These are phyloP conservation scores for Quiscalus mexicanus DNA, from an alignment of 2,113 vertebrate genomes.

Conservation along the genomic window DNA sequence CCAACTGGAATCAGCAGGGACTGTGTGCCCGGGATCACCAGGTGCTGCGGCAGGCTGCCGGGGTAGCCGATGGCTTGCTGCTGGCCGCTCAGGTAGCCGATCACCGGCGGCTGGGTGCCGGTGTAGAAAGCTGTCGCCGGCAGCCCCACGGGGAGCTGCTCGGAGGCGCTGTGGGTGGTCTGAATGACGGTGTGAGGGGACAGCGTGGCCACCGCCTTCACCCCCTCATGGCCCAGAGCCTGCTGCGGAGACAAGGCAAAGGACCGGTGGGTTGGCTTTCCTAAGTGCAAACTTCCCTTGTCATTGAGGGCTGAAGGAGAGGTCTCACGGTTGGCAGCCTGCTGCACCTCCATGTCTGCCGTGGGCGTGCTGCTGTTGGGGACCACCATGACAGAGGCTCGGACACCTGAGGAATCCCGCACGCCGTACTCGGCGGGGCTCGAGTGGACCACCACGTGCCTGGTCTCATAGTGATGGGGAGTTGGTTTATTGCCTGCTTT, in stretches of 20 bases:
- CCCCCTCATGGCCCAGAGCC: conserved; percentile 80
- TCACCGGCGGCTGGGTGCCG: conserved; percentile 87
- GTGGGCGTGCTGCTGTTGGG: conserved; percentile 87
- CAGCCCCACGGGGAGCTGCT: conserved; percentile 88
- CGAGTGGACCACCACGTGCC: conserved; percentile 85
- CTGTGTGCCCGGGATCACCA: conserved; percentile 92
- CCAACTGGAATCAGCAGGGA: conserved; percentile 93
- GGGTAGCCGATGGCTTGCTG: conserved; percentile 87
- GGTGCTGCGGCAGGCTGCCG: conserved; percentile 87
- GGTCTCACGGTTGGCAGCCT: conserved; percentile 75
- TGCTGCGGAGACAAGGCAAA: conserved; percentile 84
- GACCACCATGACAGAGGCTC: conserved; percentile 91
- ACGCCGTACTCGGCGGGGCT: conserved; percentile 82
- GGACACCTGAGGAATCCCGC: conserved; percentile 83
- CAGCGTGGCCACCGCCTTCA: conserved; percentile 82
- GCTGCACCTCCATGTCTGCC: conserved; percentile 78
- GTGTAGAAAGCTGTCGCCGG: conserved; percentile 86
- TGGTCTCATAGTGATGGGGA: conserved; percentile 88
- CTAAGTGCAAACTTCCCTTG: conserved; percentile 83
- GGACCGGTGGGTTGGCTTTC: conserved; percentile 85
- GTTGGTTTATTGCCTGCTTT: conserved; percentile 80
- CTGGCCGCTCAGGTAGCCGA: conserved; percentile 89
- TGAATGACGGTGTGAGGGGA: conserved; percentile 94
- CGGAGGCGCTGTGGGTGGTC: conserved; percentile 88
- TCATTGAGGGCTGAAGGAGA: conserved; percentile 81